phyloP scores from a whole-genome alignment of 2,113 vertebrate species.

The Trematomus loennbergii region DNA sequence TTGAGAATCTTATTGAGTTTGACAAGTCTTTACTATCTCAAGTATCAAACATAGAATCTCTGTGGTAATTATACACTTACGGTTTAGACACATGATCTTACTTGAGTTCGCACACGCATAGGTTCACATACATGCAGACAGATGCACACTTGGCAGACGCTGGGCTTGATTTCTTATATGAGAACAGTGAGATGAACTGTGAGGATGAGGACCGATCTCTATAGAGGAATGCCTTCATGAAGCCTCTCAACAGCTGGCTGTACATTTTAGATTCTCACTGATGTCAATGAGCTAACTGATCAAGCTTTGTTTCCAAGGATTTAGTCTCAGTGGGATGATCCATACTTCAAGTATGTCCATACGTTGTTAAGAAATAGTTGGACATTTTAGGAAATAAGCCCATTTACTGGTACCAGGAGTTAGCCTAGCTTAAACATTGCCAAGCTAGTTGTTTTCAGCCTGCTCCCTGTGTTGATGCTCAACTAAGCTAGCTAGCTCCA shows the following conservation, averaged over 20 bases:
- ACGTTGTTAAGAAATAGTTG: not conserved
- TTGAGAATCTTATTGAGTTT: slow-evolving; percentile 61
- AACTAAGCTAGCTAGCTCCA: slow-evolving; percentile 1
- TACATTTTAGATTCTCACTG: slow-evolving; percentile 30
- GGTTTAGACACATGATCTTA: slow-evolving; percentile 22
- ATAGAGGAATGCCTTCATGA: slow-evolving; percentile 32
- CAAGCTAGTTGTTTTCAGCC: not conserved
- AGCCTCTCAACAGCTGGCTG: slow-evolving; percentile 51
- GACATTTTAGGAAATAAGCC: not conserved
- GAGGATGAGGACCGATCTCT: slow-evolving; percentile 24
- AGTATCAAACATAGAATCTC: slow-evolving; percentile 58
- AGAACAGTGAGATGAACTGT: slow-evolving; percentile 30
- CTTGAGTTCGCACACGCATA: not conserved
- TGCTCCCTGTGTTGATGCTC: not conserved
- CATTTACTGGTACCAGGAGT: not conserved
- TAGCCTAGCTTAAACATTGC: not conserved
- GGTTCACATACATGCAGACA: not conserved
- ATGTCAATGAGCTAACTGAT: slow-evolving; percentile 37
- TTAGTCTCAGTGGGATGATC: slow-evolving; percentile 10
- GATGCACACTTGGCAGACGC: slow-evolving; percentile 31
- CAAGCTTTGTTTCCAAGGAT: slow-evolving; percentile 7
- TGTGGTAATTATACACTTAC: slow-evolving; percentile 43
- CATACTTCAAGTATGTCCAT: not conserved
- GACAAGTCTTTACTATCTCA: slow-evolving; percentile 66
- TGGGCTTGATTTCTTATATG: slow-evolving; percentile 4